Evolutionary conservation across 2,113 vertebrate genomes (phyloP).

Genomic region (Bos javanicus): DNA sequence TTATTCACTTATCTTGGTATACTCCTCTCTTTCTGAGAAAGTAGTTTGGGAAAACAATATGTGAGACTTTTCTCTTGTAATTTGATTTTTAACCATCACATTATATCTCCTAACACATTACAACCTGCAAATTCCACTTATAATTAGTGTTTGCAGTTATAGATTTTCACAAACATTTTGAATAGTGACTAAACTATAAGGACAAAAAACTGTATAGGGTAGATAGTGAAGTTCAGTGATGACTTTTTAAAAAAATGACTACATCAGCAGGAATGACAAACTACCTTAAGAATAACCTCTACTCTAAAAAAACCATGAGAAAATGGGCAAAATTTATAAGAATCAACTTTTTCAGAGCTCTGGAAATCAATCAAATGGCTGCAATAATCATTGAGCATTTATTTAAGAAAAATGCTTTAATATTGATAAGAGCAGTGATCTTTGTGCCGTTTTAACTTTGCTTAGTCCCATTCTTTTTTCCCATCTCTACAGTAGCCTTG

Average conservation of each 20-base stretch:
- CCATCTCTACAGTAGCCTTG: not conserved
- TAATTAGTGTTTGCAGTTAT: not conserved
- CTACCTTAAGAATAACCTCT: not conserved
- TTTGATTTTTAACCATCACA: not conserved
- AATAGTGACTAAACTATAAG: not conserved
- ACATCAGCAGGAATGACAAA: not conserved
- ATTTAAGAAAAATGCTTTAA: conserved; percentile 3
- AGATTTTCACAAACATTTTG: not conserved
- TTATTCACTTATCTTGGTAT: not conserved
- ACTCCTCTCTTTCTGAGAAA: not conserved
- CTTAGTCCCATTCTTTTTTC: not conserved
- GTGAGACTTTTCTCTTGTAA: not conserved
- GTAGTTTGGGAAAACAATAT: not conserved
- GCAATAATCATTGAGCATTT: not conserved
- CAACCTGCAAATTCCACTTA: not conserved
- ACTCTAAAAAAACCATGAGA: not conserved
- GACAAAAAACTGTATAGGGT: not conserved
- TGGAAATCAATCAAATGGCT: not conserved
- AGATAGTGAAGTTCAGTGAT: not conserved
- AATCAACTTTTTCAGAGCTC: not conserved
- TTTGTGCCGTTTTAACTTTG: not conserved
- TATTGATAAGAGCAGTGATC: not conserved
- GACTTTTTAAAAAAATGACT: not conserved
- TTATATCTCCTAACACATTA: not conserved
- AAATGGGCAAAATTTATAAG: not conserved